A percentile compares a stretch with the other conserved stretches of the same genome.
Conservation (phyloP, 2,888 invertebrate genomes). For the Slavum lentiscoides region DNA sequence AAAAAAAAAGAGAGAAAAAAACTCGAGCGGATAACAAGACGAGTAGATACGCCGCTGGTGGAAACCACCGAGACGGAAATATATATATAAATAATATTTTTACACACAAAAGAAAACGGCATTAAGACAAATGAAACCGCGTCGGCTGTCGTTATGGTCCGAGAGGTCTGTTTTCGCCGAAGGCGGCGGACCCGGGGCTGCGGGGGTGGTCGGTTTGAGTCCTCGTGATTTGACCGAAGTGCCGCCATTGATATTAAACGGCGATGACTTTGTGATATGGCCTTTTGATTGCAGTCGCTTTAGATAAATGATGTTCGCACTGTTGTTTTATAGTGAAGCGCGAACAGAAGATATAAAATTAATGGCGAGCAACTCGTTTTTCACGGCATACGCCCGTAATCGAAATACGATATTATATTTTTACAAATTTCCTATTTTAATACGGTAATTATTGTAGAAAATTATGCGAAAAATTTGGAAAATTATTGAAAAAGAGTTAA, state of each 20-base stretch:
- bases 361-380: too few species aligned
- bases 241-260: slow-evolving; percentile 7
- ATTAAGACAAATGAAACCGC: slow-evolving; percentile 35
- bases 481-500: too few species aligned
- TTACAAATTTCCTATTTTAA: too few species aligned
- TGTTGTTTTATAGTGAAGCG: too few species aligned
- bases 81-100: slow-evolving; percentile 32
- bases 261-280: slow-evolving; percentile 4
- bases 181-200: too few species aligned
- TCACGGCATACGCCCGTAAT: too few species aligned
- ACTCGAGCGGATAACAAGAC: background rate
- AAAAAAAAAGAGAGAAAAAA: background rate
- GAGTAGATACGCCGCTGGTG: background rate
- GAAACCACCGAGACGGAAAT: slow-evolving; percentile 8
- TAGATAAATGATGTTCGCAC: background rate
- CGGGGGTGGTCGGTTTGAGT: background rate
- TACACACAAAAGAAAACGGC: slow-evolving; percentile 3
- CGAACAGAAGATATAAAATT: too few species aligned
- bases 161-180: slow-evolving; percentile 1
- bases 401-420: too few species aligned
- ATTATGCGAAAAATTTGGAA: too few species aligned
- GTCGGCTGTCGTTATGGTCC: background rate
- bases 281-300: slow-evolving; percentile 9
- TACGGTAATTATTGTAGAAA: too few species aligned
- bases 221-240: slow-evolving; percentile 7